A percentile compares a stretch with the other conserved stretches of the same genome.
phyloP scores from a whole-genome alignment of 2,797 vertebrate genomes.

The Crypturellus tataupa region DNA sequence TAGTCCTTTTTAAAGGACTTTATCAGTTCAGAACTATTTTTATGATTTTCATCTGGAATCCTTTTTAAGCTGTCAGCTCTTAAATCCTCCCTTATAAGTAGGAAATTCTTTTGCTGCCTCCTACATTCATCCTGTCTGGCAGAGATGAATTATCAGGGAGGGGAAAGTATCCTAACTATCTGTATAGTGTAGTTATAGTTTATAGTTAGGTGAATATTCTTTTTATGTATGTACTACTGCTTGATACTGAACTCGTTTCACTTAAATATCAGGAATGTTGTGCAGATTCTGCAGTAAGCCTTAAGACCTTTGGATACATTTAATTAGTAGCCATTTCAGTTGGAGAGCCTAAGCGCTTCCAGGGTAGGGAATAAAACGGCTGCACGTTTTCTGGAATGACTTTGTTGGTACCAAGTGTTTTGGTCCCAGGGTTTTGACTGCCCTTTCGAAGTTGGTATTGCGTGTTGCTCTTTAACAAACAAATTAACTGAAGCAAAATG shows the following conservation, averaged over 20 bases:
- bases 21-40: background rate
- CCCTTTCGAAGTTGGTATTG: background rate
- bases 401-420: background rate
- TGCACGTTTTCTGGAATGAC: background rate
- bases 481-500: background rate
- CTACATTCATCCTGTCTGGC: background rate
- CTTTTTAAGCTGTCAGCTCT: conserved; percentile 1
- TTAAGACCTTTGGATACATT: background rate
- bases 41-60: background rate
- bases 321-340: conserved; percentile 1
- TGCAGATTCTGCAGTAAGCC: background rate
- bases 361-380: background rate
- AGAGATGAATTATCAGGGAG: background rate
- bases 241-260: background rate
- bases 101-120: conserved; percentile 31
- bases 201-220: background rate
- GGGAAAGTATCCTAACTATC: background rate
- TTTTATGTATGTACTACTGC: background rate
- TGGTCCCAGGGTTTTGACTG: background rate
- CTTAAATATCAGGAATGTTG: background rate
- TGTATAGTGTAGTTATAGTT: background rate
- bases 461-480: background rate
- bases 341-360: background rate
- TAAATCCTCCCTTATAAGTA: conserved; percentile 25
- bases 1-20: background rate